Base-by-base conservation (phyloP, 2,797 vertebrate species). In the Lepilemur ruficaudatus region DNA sequence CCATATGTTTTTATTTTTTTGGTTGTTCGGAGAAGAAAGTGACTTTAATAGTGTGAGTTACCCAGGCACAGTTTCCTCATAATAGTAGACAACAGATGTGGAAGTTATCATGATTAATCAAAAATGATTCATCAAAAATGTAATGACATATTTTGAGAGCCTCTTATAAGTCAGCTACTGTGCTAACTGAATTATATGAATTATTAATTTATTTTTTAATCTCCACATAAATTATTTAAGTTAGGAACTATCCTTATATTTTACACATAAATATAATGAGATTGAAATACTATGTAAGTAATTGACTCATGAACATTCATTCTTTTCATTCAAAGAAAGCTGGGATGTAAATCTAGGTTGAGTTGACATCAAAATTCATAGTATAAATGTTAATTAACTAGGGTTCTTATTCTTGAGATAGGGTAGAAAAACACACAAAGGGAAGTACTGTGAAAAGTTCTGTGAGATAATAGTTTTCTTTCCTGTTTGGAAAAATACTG, bases 191-290 rank as follows among this genome's bases (percentile, higher is more conserved):
- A 28, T 84, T 93, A 63, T 65, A 84, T 85, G 35, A 67, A 70
- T 65, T 88, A 50, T 82, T 86, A 83, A 94, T 81, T 82, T 48
- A 80, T 43, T 63, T 65, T 80, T 61, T 25, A 93, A 82, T 91
- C 8, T 41, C 10, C 6, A 75, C 4, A 4, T 92, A 48, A 94
- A 84, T 63, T 32, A 25, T 86, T 22, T 80, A 65, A 88, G 28
- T 4, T 50, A 82, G 17, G 25, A 70, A 52, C 20, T 48, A 52
- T 55, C 32, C 20, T 67, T 92, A 50, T 52, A 35, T 82, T 96
- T 92, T 82, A 63, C 7, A n/a, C 48, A 32, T 75, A 30, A 61
- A 32, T 78, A 38, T 61, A 89, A 35, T 28, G 18, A 17, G 15
- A 8, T 92, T 95, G 90, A 84, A 59, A 52, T 52, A 30, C 7